Percentiles rank a stretch among this genome's conserved stretches.
Evolutionary conservation across 2,888 invertebrate genomes (phyloP).

Genomic region (Cosmorhoe ocellata): DNA sequence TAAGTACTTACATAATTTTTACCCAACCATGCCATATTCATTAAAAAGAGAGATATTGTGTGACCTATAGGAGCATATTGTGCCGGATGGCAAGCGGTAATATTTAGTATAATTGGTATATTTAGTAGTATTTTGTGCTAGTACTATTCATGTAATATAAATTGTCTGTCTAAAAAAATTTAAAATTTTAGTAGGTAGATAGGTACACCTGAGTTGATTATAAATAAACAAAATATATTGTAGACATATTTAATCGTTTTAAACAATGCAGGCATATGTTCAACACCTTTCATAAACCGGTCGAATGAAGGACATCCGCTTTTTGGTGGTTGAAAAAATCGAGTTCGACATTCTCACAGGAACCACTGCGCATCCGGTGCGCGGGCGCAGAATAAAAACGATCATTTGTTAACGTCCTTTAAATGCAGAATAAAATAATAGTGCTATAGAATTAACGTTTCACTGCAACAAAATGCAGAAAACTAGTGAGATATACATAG

Average conservation of each 20-base stretch:
- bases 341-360: constrained; percentile 80
- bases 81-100: no score
- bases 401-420: constrained; percentile 74
- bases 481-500: no score
- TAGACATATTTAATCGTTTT: constrained; percentile 56
- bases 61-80: no score
- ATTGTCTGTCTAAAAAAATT: no score
- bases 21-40: no score
- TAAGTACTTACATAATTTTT: no score
- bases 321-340: constrained; percentile 75
- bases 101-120: no score
- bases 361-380: constrained; percentile 78
- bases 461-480: background rate
- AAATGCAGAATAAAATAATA: constrained; percentile 31
- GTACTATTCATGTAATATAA: no score
- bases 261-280: constrained; percentile 77
- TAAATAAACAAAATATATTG: constrained; percentile 41
- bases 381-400: constrained; percentile 75
- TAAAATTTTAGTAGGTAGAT: no score
- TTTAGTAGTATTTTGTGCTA: no score
- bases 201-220: constrained; percentile 17
- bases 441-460: background rate
- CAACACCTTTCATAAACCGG: constrained; percentile 82
- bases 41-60: no score
- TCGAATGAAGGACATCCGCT: constrained; percentile 81